Evolutionary conservation across 37 sponge, comb jelly and placozoan genomes (phyloP), one percentile per base, ranked within the genome.

Genomic region (Axinella damicornis): DNA sequence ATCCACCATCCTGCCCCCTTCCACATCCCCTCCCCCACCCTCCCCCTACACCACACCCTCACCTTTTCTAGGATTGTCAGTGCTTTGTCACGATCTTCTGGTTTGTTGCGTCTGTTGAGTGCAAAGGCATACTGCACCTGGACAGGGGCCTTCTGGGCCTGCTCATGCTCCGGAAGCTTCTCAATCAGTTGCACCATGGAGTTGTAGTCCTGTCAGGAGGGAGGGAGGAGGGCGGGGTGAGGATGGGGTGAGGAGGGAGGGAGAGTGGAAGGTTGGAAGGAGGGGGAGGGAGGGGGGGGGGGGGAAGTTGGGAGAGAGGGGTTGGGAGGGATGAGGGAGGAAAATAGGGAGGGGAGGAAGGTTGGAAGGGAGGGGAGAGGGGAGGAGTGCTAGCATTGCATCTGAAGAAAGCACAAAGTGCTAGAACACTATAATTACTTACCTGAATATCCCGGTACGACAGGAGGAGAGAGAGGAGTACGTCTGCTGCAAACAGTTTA

Each of bases 81-180:
- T n/a, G 95, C 92, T 56, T 83, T 83, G 71, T 83, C 84, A n/a
- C 92, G 79, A 77, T 97, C 92, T 27, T 92, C 82, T 32, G 28
- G 76, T 14, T 68, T 71, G 56, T 91, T 87, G 28, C 90, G 65
- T 25, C 97, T 75, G 55, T 91, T 94, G 66, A 94, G 84, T 31
- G 97, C 97, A 68, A 97, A 97, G 39, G 94, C 97, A 78, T 91
- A 97, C 41, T 90, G 97, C 57, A 88, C 76, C 72, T 96, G 97
- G 2, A 93, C 76, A 28, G 91, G 85, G 35, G 88, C 86, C 76
- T 93, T 93, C 71, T 64, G 74, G 31, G 73, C 80, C 63, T 93
- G 76, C 35, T 87, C 78, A 31, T 93, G 88, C 32, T 88, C 74
- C 0, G 97, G 92, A 18, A 96, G 74, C n/a, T 66, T 73, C 63